Percentiles rank a stretch among this genome's conserved stretches.
phyloP scores from a whole-genome alignment of 2,888 invertebrate species.

The Portevinia maculata region DNA sequence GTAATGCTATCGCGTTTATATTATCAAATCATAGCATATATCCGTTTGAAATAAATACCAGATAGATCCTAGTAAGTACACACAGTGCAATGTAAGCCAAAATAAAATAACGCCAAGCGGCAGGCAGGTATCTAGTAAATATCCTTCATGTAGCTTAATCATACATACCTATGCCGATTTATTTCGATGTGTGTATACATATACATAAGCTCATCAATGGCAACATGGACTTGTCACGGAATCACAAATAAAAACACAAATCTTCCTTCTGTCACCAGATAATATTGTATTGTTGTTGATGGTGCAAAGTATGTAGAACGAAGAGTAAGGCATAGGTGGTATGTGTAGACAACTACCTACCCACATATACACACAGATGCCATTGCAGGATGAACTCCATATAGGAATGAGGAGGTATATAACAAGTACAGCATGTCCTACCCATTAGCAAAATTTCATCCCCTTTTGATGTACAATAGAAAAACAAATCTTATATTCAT shows the following conservation, averaged over 20 bases:
- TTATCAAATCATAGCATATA: conserved; percentile 72
- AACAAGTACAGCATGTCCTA: conserved; percentile 74
- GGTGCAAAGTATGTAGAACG: conserved; percentile 64
- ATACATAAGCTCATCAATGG: conserved; percentile 74
- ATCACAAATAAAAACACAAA: conserved; percentile 73
- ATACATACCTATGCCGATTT: conserved; percentile 12
- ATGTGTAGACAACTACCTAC: conserved; percentile 62
- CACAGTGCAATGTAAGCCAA: conserved; percentile 48
- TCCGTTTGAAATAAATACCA: conserved; percentile 40
- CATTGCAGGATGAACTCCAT: conserved; percentile 64
- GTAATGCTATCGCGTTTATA: conserved; percentile 42
- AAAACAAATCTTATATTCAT: conserved; percentile 76
- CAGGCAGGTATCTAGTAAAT: conserved; percentile 62
- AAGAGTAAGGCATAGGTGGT: conserved; percentile 70
- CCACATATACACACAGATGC: conserved; percentile 70
- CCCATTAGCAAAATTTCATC: conserved; percentile 75
- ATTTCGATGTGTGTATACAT: conserved; percentile 41
- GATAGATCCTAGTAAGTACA: conserved; percentile 40
- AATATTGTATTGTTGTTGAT: conserved; percentile 73
- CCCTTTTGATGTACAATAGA: conserved; percentile 75
- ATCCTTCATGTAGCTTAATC: conserved; percentile 43
- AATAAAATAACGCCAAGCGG: conserved; percentile 53
- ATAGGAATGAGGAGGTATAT: conserved; percentile 72
- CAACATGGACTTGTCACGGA: conserved; percentile 74
- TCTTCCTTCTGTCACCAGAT: conserved; percentile 72